Evolutionary conservation across 1,140 invertebrate species (phyloP), one percentile per base, ranked within the genome.

Genomic region (Drosophila ficusphila): DNA sequence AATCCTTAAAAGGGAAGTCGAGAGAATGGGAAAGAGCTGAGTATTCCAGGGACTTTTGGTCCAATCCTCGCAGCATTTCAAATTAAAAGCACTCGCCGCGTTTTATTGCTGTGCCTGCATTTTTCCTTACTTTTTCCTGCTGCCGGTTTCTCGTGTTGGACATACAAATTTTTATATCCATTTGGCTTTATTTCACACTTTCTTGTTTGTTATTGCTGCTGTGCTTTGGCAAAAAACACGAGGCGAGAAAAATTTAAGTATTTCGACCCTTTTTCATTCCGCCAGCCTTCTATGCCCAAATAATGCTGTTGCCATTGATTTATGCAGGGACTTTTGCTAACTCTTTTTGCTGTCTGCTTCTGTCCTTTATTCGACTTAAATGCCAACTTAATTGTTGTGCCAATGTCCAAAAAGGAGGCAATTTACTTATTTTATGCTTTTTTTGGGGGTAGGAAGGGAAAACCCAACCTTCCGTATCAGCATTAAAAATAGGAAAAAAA

Each of bases 181-280:
- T 77, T 86, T 88, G 73, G 82, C 73, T 88, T 86, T 86, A 86
- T 88, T 86, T 86, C 82, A 88, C 82, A 86, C 82, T 88, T 86
- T 86, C 77, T 82, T 86, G 82, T 88, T 88, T 82, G 88, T 88
- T 86, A 86, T 77, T 81, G 82, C 82, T 69, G 47, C 47, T 69
- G 52, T 53, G 29, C 31, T 56, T 47, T 39, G 41, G 36, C 54
- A 47, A 64, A 58, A 25, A 68, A 73, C 46, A 70, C 31, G 41
- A 46, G 34, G 34, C 33, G 36, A 23, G 60, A 46, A 75, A 74
- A 64, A 86, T 76, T 82, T 77, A 86, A 81, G 81, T 61, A 62
- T 75, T 81, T 81, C 77, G 77, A 23, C 41, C 81, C 69, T 79
- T 86, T 86, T 82, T 82, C 21, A 21, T 31, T 62, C 36, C 39